Evolutionary conservation across 1,140 invertebrate species (phyloP).

Genomic region (Apolygus lucorum): DNA sequence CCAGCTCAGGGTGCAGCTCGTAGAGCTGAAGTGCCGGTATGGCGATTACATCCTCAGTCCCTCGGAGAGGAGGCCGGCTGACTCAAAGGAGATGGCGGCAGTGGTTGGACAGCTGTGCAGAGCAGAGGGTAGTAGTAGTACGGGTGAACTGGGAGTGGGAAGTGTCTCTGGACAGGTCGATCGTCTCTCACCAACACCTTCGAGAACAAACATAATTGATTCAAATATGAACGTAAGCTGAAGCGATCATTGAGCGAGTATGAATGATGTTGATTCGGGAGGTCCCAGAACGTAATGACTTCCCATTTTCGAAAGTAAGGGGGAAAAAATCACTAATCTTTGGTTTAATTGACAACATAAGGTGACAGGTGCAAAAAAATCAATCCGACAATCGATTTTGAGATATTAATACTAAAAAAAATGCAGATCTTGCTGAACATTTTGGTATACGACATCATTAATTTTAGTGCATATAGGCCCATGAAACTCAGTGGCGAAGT

Average conservation of each 20-base stretch:
- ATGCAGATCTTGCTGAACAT: too few relatives aligned
- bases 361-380: not conserved
- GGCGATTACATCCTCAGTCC: too few relatives aligned
- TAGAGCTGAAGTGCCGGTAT: too few relatives aligned
- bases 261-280: not conserved
- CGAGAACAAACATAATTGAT: conserved; percentile 55
- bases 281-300: not conserved
- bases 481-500: too few relatives aligned
- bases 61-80: not conserved
- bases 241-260: not conserved
- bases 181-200: conserved; percentile 82
- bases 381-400: too few relatives aligned
- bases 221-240: conserved; percentile 1
- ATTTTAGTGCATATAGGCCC: too few relatives aligned
- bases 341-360: not conserved
- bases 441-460: too few relatives aligned
- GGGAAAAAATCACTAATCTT: not conserved
- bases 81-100: conserved; percentile 11
- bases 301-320: not conserved
- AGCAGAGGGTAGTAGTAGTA: conserved; percentile 35
- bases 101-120: conserved; percentile 13
- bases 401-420: too few relatives aligned
- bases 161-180: conserved; percentile 34
- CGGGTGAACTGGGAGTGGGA: conserved; percentile 29
- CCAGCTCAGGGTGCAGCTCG: too few relatives aligned